Evolutionary conservation across 2,797 vertebrate genomes (phyloP), one percentile per base, ranked within the genome.

Genomic region (Gobio occitaniae): DNA sequence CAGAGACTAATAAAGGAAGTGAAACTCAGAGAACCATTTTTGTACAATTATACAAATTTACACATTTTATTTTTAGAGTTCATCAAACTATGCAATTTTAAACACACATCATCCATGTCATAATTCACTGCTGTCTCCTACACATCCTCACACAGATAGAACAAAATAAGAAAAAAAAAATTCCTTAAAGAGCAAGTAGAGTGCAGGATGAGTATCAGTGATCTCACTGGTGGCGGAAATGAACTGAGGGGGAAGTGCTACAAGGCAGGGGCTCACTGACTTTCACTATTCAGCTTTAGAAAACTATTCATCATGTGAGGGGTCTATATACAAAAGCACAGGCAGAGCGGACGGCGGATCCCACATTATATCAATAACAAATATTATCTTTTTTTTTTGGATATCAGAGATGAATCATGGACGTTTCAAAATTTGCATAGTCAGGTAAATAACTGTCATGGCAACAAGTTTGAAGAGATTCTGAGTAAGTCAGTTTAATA

Each of bases 51-150:
- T 50, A 71, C 86, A 88, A 86, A 89, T 87, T 48, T 89, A 86
- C 76, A 87, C 69, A 84, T 36, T 89, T 88, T 88, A 89, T 88
- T 86, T 44, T 83, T 25, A 17, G 61, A 52, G 56, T 63, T 71
- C 71, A 78, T 38, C 52, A 84, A 87, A 86, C 29, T 47, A 86
- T 76, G 76, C 41, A 71, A 86, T 85, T 78, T 11, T 68, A 80
- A 84, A 80, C 79, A 69, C 69, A 74, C 86, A 54, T 69, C 70
- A 85, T 84, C 59, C 71, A 75, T 71, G 38, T 65, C 68, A 41
- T 68, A 21, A 78, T 72, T 65, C 78, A 77, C n/a, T 3, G 15
- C 59, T 44, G 54, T 65, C 69, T 71, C 74, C 32, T 71, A 83
- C 81, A 48, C 69, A 82, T 11, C 50, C 36, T 69, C 66, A 54